Conservation (phyloP, 1,140 invertebrate species). For the Heliconius congener region DNA sequence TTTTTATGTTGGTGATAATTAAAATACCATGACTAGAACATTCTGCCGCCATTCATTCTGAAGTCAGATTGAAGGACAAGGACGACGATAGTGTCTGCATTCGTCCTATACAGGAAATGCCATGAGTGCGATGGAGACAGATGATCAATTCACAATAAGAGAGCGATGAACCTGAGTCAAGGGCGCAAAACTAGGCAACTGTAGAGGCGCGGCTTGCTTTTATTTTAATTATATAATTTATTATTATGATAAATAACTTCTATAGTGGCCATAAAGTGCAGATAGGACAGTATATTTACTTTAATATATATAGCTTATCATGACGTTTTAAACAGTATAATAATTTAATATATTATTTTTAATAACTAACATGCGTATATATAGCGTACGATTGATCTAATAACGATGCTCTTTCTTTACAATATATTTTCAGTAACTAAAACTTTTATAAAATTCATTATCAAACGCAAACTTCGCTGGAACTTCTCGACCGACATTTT, state of each 20-base stretch:
- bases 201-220: constrained; percentile 6
- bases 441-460: neutral
- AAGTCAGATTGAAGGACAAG: constrained; percentile 2
- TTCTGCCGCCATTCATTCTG: neutral
- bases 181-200: constrained; percentile 2
- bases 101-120: neutral
- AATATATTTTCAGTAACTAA: neutral
- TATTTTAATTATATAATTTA: constrained; percentile 10
- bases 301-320: neutral
- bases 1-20: constrained; percentile 4
- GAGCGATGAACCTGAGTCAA: constrained; percentile 13
- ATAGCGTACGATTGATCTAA: neutral
- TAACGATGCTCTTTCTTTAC: too few relatives aligned
- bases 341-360: neutral
- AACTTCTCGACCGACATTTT: neutral
- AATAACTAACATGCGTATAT: neutral
- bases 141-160: neutral
- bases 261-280: constrained; percentile 1
- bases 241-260: neutral
- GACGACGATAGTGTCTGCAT: neutral
- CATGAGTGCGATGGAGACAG: neutral
- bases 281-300: neutral
- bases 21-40: neutral
- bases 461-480: neutral
- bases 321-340: neutral